Base-by-base conservation (phyloP, 2,888 invertebrate species). In the Spisula solida region DNA sequence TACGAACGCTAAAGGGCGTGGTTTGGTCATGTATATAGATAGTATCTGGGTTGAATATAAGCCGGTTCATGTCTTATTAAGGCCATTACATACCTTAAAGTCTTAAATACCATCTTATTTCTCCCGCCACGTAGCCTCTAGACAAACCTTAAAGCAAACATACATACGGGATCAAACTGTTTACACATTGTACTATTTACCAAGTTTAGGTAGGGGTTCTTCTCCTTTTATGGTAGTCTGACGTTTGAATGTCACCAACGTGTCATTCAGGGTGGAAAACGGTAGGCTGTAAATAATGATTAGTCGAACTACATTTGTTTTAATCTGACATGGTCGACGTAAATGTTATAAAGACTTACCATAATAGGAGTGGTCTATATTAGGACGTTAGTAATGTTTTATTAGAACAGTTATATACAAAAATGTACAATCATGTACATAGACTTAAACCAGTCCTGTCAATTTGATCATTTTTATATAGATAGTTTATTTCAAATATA, bases 1-100 rank as follows among this genome's bases (percentile, higher is more conserved):
- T 75, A 16, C 75, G 34, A 47, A 66, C 82, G 66, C 47, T 66
- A 25, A 5, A 56, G 82, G 82, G 82, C 66, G 82, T 82, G 82
- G 82, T 25, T 55, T 60, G 56, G 56, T 12, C 18, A n/a, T 56
- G 10, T 5, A 5, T 8, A 8, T 41, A 41, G 41, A 41, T 41
- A 41, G 41, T 41, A 41, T 41, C 41, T 41, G 41, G 41, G 41
- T 41, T 5, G 14, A 75, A 6, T 34, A 20, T 80, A 25, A 48
- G 25, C 47, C 25, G 25, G 48, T 47, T 20, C 25, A 20, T 80
- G 48, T 20, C 34, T 48, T 47, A 16, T 25, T 51, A 47, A 51
- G 8, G 29, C 47, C 80, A 25, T 80, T 10, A 80, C 47, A 80
- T 80, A 47, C 41, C 31, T n/a, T n/a, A 20, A 48, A 47, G n/a